Evolutionary conservation across 2,113 vertebrate genomes (phyloP), one percentile per base, ranked within the genome.

Genomic region (Procapra przewalskii): DNA sequence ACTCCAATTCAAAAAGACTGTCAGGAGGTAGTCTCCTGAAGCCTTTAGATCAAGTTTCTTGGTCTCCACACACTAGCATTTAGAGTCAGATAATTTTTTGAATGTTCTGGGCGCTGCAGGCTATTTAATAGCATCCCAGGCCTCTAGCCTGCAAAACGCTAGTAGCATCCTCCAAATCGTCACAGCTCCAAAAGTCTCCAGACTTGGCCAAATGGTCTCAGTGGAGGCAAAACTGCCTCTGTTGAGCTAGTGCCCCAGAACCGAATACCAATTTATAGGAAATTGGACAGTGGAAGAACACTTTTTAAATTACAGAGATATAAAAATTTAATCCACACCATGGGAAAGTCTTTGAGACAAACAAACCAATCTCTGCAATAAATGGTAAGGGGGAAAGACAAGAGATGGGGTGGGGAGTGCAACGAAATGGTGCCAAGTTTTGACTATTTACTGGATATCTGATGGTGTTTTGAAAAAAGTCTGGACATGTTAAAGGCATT

Each of bases 241-340:
- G 50, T 0, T 25, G 27, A 33, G 27, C 12, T 12, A 19, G 15
- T 57, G 55, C n/a, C 36, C 27, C 5, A 45, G 59, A 60, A 11
- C 15, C 29, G 43, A 45, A 45, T 11, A 54, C 23, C 33, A 31
- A 11, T 31, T 55, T 13, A 29, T 5, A 54, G 88, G 92, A 54
- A 23, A n/a, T 14, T 36, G 1, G 52, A 75, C 1, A 14, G 19
- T n/a, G 19, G 14, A 59, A 4, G 10, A 13, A 6, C 1, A 10
- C 7, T 7, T 52, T 21, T 43, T 12, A 13, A 5, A 62, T 45
- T 43, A 84, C n/a, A 62, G 62, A 43, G 14, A 64, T 6, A 27
- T 60, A 82, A 17, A 50, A 15, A 33, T 50, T 3, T 40, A 45
- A 60, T 15, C 25, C 15, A 23, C 33, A 60, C 62, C 2, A 3